phyloP scores from a whole-genome alignment of 2,113 vertebrate species.

The Pyxicephalus adspersus region DNA sequence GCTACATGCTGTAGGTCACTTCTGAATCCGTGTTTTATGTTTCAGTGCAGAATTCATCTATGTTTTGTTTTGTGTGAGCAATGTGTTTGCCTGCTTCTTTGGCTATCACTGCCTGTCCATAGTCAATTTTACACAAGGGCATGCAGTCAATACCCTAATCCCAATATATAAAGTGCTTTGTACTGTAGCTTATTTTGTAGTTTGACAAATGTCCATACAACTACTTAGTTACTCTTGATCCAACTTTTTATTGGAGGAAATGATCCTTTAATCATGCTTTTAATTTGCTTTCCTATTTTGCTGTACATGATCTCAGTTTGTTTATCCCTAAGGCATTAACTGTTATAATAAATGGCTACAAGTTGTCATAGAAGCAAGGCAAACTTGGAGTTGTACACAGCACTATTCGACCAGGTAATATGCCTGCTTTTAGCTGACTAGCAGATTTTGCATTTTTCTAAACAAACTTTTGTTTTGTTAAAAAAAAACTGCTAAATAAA shows the following conservation, averaged over 20 bases:
- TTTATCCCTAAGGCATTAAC: slow-evolving; percentile 23
- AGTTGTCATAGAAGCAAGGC: slow-evolving; percentile 28
- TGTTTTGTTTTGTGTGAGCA: background rate
- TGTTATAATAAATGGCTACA: slow-evolving; percentile 5
- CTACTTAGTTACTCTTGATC: background rate
- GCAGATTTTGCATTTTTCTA: too few relatives aligned
- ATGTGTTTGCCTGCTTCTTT: background rate
- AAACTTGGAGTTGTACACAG: background rate
- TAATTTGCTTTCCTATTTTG: slow-evolving; percentile 31
- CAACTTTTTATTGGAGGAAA: slow-evolving; percentile 12
- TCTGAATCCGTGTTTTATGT: too few relatives aligned
- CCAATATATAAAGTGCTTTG: background rate
- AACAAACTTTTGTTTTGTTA: too few relatives aligned
- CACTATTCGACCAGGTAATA: background rate
- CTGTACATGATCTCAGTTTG: slow-evolving; percentile 30
- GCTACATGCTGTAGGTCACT: too few relatives aligned
- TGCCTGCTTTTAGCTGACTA: slow-evolving; percentile 5
- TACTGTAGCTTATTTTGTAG: background rate
- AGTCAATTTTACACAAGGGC: background rate
- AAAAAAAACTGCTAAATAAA: too few relatives aligned
- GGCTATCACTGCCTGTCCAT: too few relatives aligned
- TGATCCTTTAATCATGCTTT: slow-evolving; percentile 33
- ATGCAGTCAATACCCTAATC: background rate
- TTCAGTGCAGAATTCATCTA: background rate
- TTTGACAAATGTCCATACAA: slow-evolving; percentile 7